Percentiles rank a stretch among this genome's conserved stretches.
These are phyloP conservation scores for Sturnus vulgaris DNA, from an alignment of 2,113 vertebrate species.

Conservation along the genomic window DNA sequence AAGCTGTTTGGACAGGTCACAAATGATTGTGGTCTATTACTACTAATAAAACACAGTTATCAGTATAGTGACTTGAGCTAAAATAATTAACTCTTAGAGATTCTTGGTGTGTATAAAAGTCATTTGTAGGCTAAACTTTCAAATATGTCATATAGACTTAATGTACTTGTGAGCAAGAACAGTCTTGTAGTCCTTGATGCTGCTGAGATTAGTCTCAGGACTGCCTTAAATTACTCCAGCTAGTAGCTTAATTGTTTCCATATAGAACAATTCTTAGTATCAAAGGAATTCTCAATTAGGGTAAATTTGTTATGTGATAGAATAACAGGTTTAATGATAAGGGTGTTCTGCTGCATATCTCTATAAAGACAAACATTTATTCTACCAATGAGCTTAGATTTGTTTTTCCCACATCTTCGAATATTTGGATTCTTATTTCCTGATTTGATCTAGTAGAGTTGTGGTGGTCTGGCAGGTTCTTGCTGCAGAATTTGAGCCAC, in stretches of 20 bases:
- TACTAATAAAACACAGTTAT: not conserved
- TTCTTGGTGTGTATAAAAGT: not conserved
- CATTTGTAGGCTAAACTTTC: not conserved
- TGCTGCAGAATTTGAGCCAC: not conserved
- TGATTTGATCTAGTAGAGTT: not conserved
- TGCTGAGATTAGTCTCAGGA: not conserved
- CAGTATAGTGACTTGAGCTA: not conserved
- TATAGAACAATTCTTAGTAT: constrained; percentile 4
- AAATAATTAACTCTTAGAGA: not conserved
- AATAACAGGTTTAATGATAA: constrained; percentile 42
- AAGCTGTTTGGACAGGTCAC: not conserved
- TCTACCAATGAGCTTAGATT: not conserved
- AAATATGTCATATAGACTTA: not conserved
- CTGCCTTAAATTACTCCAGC: constrained; percentile 21
- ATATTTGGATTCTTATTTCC: not conserved
- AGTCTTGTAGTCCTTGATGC: not conserved
- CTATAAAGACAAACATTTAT: constrained; percentile 8
- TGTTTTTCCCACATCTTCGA: not conserved
- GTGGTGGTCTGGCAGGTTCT: not conserved
- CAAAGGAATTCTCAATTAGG: constrained; percentile 33
- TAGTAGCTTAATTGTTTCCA: constrained; percentile 45
- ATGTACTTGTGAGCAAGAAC: not conserved
- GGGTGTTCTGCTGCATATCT: not conserved
- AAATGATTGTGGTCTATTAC: not conserved
- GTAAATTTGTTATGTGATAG: constrained; percentile 6